Conservation (phyloP, 2,113 vertebrate species). For the Fukomys damarensis region DNA sequence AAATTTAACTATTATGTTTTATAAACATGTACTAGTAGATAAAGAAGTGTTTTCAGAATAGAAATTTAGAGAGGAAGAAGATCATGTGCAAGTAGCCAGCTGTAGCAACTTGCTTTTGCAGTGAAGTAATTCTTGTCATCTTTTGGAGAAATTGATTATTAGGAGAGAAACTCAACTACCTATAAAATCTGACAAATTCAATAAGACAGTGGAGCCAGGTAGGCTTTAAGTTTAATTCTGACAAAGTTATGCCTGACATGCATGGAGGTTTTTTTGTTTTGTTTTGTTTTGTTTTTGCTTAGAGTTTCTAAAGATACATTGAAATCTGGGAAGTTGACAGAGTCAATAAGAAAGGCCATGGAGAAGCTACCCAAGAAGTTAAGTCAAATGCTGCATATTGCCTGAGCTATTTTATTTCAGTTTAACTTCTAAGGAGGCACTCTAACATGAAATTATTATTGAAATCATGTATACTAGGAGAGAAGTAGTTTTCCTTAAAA, state of each 20-base stretch:
- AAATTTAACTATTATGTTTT: background rate
- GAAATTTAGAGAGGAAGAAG: conserved; percentile 9
- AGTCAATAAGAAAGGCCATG: conserved; percentile 58
- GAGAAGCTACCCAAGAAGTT: conserved; percentile 48
- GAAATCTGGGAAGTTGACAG: conserved; percentile 66
- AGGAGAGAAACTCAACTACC: conserved; percentile 66
- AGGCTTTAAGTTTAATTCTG: conserved; percentile 71
- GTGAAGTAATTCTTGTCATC: conserved; percentile 53
- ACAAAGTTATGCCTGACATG: conserved; percentile 52
- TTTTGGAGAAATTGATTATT: conserved; percentile 61
- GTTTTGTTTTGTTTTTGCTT: too few relatives aligned
- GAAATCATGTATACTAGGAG: conserved; percentile 5
- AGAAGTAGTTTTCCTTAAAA: conserved; percentile 5
- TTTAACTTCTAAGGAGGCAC: conserved; percentile 43
- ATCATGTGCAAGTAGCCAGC: background rate
- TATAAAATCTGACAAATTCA: conserved; percentile 74
- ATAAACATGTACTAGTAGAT: background rate
- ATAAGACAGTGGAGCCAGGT: conserved; percentile 63
- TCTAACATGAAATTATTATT: conserved; percentile 55
- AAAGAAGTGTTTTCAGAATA: background rate
- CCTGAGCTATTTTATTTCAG: conserved; percentile 61
- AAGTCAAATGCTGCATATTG: conserved; percentile 47
- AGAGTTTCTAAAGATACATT: conserved; percentile 59
- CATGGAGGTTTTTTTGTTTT: background rate
- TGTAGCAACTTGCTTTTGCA: background rate